Evolutionary conservation across 2,797 vertebrate species (phyloP).

Genomic region (Gallinago nigripennis): DNA sequence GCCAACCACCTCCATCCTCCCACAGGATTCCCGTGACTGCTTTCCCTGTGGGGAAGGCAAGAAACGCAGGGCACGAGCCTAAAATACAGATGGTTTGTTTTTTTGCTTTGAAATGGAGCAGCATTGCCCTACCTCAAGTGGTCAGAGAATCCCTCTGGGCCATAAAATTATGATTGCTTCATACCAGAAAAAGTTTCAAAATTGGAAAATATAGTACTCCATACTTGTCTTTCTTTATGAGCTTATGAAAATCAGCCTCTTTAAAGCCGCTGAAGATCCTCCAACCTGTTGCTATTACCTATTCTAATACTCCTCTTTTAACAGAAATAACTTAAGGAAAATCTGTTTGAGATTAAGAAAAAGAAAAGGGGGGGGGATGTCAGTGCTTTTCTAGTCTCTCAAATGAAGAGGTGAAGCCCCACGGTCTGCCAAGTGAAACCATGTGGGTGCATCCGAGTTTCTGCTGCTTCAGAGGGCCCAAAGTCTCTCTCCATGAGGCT

Average conservation of each 20-base stretch:
- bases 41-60: neutral
- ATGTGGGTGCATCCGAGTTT: neutral
- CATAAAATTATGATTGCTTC: neutral
- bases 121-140: neutral
- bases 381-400: neutral
- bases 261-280: neutral
- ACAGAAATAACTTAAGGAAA: neutral
- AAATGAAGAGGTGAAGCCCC: neutral
- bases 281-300: neutral
- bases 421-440: neutral
- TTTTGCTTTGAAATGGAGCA: neutral
- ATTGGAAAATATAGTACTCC: neutral
- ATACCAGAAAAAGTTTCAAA: neutral
- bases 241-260: neutral
- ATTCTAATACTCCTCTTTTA: neutral
- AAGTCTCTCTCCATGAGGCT: neutral
- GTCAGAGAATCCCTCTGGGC: neutral
- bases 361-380: neutral
- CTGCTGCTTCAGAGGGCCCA: neutral
- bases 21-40: neutral
- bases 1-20: constrained; percentile 24
- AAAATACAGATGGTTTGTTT: neutral
- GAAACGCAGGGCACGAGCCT: neutral
- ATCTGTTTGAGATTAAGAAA: neutral
- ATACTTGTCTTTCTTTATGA: neutral